A percentile compares a stretch with the other conserved stretches of the same genome.
Evolutionary conservation across 2,113 vertebrate species (phyloP).

Genomic region (Calypte anna): DNA sequence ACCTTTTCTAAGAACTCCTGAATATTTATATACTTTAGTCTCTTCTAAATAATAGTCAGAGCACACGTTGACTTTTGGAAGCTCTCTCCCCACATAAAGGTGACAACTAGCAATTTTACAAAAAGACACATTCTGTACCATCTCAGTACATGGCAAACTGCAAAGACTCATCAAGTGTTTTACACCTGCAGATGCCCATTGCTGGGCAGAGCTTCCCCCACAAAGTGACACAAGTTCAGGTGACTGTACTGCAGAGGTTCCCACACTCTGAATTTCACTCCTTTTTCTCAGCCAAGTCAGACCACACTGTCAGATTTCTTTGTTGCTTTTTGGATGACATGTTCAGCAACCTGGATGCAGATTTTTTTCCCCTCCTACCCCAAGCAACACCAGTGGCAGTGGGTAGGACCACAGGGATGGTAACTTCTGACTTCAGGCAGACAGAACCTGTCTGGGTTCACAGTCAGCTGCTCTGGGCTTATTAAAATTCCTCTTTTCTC

Average conservation of each 20-base stretch:
- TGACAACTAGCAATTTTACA: background rate
- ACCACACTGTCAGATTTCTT: fast-evolving
- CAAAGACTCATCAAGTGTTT: background rate
- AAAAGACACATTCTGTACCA: background rate
- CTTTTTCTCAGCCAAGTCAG: background rate
- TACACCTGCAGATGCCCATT: fast-evolving
- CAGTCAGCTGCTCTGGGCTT: background rate
- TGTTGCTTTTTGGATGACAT: background rate
- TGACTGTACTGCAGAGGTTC: background rate
- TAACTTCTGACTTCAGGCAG: background rate
- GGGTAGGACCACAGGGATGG: background rate
- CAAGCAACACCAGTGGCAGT: background rate
- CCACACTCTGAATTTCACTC: background rate
- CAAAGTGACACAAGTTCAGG: background rate
- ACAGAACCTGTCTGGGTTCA: background rate
- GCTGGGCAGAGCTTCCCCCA: background rate
- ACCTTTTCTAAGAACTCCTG: background rate
- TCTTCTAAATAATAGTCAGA: background rate
- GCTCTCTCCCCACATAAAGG: fast-evolving
- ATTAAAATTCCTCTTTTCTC: background rate
- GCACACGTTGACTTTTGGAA: background rate
- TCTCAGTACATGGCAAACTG: background rate
- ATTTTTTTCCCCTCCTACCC: background rate
- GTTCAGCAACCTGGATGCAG: background rate
- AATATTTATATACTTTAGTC: background rate